Evolutionary conservation across 2,888 invertebrate species (phyloP).

Genomic region (Netelia melanura): DNA sequence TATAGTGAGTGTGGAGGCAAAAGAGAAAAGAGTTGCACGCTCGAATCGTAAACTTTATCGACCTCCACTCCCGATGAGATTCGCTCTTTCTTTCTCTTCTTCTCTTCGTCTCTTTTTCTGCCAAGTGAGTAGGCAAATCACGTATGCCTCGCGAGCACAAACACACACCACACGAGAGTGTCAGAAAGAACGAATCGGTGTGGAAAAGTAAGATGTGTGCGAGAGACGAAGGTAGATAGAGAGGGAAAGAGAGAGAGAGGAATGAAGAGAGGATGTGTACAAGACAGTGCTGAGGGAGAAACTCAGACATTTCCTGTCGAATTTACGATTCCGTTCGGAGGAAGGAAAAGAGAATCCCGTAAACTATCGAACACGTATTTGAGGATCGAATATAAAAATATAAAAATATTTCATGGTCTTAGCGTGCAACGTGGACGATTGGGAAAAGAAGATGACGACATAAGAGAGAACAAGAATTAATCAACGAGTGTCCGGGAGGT

Average conservation of each 20-base stretch:
- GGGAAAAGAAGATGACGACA: neutral
- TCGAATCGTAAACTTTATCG: conserved; percentile 67
- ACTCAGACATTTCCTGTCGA: conserved; percentile 68
- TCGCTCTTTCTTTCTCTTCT: conserved; percentile 33
- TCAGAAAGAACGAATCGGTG: neutral
- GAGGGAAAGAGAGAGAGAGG: neutral
- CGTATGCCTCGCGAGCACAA: conserved; percentile 54
- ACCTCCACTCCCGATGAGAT: conserved; percentile 50
- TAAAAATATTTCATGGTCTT: neutral
- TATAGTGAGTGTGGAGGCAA: conserved; percentile 29
- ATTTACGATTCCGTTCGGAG: conserved; percentile 56
- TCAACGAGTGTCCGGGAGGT: neutral
- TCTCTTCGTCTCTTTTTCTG: conserved; percentile 28
- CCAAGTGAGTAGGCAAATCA: conserved; percentile 63
- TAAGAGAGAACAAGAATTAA: neutral
- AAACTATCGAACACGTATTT: conserved; percentile 52
- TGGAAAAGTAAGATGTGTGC: neutral
- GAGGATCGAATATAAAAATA: conserved; percentile 52
- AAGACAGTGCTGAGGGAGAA: conserved; percentile 37
- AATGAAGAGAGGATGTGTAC: conserved; percentile 11
- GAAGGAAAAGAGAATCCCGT: conserved; percentile 28
- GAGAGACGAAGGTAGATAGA: neutral
- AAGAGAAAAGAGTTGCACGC: conserved; percentile 51
- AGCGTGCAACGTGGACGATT: neutral
- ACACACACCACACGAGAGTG: conserved; percentile 3